Evolutionary conservation across 2,888 invertebrate species (phyloP), one percentile per base, ranked within the genome.

Genomic region (Acleris holmiana): DNA sequence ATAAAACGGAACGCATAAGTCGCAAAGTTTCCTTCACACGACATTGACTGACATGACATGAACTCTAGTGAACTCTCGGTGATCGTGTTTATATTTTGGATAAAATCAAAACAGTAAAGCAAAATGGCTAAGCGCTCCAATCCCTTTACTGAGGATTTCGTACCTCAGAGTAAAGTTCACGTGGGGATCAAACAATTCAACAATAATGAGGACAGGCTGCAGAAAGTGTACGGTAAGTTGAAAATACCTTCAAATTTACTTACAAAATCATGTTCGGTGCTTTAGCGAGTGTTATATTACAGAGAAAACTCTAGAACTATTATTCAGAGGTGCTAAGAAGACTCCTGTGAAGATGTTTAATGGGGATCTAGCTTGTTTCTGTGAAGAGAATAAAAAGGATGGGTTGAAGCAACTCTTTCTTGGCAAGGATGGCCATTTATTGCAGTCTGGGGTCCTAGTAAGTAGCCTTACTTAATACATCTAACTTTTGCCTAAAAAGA

Each of bases 81-180:
- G 17, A 44, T 35, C 44, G 17, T 10, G 17, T 18, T 10, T 47
- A 17, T 47, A 47, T 47, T 47, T 47, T 47, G 0, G 10, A 19
- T 3, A 19, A 10, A 19, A 17, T 47, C 7, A 47, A 23, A 23
- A 41, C 49, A 21, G 6, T 23, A 21, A 10, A 47, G 25, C 54
- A 70, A 66, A 68, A 92, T 91, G 92, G 79, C 89, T 29, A 93
- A 93, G 73, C 78, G 92, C 71, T 73, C 85, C 13, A 92, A 93
- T 74, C 92, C 92, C 13, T 93, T 78, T 68, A 69, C 72, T 25
- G 89, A 91, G 67, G 91, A 91, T 70, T 89, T 80, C 70, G 74
- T 91, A 23, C 88, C 85, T 7, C 92, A 93, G 79, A 87, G 89
- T 61, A 93, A 93, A 82, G 78, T 85, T 57, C 86, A 91, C 61